phyloP scores from a whole-genome alignment of 2,888 invertebrate genomes.

The Pyralis farinalis region DNA sequence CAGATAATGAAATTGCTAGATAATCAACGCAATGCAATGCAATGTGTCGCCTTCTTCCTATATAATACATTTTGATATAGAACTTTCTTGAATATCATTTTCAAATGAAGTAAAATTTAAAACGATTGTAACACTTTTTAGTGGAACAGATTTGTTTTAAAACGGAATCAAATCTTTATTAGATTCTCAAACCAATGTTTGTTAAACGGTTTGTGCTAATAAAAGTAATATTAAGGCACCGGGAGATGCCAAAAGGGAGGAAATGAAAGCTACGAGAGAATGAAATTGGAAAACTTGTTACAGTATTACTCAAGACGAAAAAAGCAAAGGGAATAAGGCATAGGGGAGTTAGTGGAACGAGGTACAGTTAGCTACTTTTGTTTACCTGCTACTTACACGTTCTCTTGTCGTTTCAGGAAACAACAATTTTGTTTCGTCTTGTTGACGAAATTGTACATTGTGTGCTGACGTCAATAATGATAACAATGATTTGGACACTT shows the following conservation, averaged over 20 bases:
- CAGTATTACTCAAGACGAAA: slow-evolving; percentile 71
- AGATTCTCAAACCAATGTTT: slow-evolving; percentile 72
- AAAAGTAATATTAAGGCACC: slow-evolving; percentile 74
- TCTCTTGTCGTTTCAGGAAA: neutral
- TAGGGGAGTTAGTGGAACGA: slow-evolving; percentile 58
- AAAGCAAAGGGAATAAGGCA: slow-evolving; percentile 66
- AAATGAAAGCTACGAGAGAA: slow-evolving; percentile 77
- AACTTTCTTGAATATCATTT: too few relatives aligned
- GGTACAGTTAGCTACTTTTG: slow-evolving; percentile 33
- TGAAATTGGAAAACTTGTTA: slow-evolving; percentile 81
- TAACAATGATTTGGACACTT: too few relatives aligned
- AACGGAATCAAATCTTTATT: slow-evolving; percentile 61
- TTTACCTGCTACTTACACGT: slow-evolving; percentile 16
- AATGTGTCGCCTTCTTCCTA: too few relatives aligned
- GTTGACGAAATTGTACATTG: too few relatives aligned
- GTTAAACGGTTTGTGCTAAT: slow-evolving; percentile 77
- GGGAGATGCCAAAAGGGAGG: slow-evolving; percentile 57
- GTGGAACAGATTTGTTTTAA: too few relatives aligned
- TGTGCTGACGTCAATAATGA: too few relatives aligned
- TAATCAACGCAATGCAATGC: slow-evolving; percentile 17
- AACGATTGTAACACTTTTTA: too few relatives aligned
- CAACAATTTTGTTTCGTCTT: too few relatives aligned
- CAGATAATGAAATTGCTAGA: neutral
- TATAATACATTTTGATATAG: too few relatives aligned
- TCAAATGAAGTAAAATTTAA: too few relatives aligned